phyloP scores from a whole-genome alignment of 2,888 invertebrate genomes.

The Aphidoletes aphidimyza region DNA sequence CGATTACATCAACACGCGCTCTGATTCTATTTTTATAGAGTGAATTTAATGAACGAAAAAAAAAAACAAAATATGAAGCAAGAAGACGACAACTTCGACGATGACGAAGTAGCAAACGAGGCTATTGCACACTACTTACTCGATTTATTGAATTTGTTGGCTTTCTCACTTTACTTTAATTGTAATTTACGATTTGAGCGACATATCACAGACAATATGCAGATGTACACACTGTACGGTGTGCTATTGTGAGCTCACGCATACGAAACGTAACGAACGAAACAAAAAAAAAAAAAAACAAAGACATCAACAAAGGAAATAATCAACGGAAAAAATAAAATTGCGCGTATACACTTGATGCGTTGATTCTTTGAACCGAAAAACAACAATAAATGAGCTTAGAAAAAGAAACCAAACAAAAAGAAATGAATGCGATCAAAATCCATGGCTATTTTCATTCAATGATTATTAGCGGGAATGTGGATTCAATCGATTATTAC shows the following conservation, averaged over 20 bases:
- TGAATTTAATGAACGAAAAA: constrained; percentile 24
- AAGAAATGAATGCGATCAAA: neutral
- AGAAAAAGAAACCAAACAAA: neutral
- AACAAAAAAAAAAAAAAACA: neutral
- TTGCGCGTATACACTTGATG: neutral
- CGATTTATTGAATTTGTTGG: neutral
- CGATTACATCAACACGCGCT: constrained; percentile 41
- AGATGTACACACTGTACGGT: no score
- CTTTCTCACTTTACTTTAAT: constrained; percentile 7
- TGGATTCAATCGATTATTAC: neutral
- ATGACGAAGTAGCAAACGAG: no score
- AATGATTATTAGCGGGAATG: neutral
- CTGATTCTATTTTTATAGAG: constrained; percentile 31
- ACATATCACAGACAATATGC: neutral
- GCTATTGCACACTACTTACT: constrained; percentile 19
- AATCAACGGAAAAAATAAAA: neutral
- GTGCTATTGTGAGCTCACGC: no score
- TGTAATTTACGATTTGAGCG: neutral
- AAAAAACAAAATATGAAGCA: no score
- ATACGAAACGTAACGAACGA: neutral
- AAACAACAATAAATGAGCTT: neutral
- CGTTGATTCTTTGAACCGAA: neutral
- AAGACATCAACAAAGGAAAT: neutral
- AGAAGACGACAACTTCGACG: no score
- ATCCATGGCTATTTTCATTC: constrained; percentile 3